Evolutionary conservation across 2,888 invertebrate species (phyloP).

Genomic region (Drosophila kuntzei): DNA sequence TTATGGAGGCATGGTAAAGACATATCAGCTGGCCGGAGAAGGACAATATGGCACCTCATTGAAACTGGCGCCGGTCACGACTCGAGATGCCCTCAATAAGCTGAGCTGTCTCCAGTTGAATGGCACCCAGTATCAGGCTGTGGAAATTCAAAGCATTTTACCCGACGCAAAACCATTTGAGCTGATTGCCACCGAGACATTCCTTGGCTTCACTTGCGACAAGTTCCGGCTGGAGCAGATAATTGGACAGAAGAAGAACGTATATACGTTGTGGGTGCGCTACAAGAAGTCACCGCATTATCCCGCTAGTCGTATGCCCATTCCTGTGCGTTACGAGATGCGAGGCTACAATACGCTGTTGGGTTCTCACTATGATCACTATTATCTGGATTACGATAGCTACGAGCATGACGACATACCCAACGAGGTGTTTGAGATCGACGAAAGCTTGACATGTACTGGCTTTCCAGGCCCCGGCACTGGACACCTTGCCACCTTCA

Average conservation of each 20-base stretch:
- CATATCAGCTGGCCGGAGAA: constrained; percentile 90
- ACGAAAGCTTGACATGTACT: constrained; percentile 88
- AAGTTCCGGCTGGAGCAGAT: constrained; percentile 91
- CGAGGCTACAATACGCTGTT: constrained; percentile 95
- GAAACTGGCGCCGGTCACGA: constrained; percentile 95
- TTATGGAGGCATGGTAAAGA: constrained; percentile 97
- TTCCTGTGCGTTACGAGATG: constrained; percentile 96
- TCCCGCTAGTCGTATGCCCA: constrained; percentile 86
- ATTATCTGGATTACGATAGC: constrained; percentile 92
- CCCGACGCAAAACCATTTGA: constrained; percentile 93
- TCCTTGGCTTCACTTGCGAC: constrained; percentile 90
- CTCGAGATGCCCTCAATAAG: constrained; percentile 89
- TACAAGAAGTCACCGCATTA: constrained; percentile 88
- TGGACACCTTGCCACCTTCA: constrained; percentile 92
- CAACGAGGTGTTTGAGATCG: constrained; percentile 89
- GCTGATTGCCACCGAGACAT: constrained; percentile 89
- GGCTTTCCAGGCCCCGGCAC: constrained; percentile 97
- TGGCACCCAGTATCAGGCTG: constrained; percentile 88
- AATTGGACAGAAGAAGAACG: constrained; percentile 92
- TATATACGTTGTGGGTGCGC: constrained; percentile 95
- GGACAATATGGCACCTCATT: constrained; percentile 90
- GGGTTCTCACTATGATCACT: constrained; percentile 98
- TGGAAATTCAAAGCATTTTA: constrained; percentile 91
- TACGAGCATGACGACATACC: constrained; percentile 89
- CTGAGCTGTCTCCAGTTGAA: constrained; percentile 94